A percentile compares a stretch with the other conserved stretches of the same genome.
Conservation (phyloP, 2,113 vertebrate species). For the Mormoops blainvillei region DNA sequence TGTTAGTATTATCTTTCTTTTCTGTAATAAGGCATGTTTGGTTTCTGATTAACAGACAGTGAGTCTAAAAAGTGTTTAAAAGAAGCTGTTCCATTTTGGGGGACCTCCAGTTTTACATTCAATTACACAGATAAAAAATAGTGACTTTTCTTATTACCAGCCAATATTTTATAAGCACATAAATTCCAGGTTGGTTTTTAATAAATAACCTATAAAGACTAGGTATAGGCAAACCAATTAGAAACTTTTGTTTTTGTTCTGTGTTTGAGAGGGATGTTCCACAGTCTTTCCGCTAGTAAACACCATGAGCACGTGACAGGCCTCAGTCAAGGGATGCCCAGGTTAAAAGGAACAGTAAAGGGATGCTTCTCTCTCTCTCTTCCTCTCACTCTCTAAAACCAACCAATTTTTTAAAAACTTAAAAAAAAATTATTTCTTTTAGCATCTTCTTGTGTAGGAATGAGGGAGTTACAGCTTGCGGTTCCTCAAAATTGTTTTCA, state of each 20-base stretch:
- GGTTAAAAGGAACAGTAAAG: too few relatives aligned
- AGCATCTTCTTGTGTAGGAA: background rate
- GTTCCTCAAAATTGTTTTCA: background rate
- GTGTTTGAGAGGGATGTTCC: background rate
- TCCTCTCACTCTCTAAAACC: too few relatives aligned
- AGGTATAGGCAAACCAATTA: background rate
- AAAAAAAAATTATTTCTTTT: background rate
- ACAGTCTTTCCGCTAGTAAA: background rate
- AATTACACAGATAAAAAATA: background rate
- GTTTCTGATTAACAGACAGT: background rate
- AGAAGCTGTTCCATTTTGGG: background rate
- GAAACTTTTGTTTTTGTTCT: background rate
- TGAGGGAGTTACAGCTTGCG: background rate
- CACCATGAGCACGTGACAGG: background rate
- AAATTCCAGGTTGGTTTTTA: background rate
- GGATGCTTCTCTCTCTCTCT: too few relatives aligned
- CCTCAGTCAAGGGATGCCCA: too few relatives aligned
- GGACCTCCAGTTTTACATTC: background rate
- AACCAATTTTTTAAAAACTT: too few relatives aligned
- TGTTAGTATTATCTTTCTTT: background rate
- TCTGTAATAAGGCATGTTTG: background rate
- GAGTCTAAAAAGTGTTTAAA: background rate
- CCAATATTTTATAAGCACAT: background rate
- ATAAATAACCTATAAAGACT: background rate
- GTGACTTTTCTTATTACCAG: background rate